Percentiles rank a stretch among this genome's conserved stretches.
phyloP scores from a whole-genome alignment of 2,888 invertebrate species.

The Drosophila recens region DNA sequence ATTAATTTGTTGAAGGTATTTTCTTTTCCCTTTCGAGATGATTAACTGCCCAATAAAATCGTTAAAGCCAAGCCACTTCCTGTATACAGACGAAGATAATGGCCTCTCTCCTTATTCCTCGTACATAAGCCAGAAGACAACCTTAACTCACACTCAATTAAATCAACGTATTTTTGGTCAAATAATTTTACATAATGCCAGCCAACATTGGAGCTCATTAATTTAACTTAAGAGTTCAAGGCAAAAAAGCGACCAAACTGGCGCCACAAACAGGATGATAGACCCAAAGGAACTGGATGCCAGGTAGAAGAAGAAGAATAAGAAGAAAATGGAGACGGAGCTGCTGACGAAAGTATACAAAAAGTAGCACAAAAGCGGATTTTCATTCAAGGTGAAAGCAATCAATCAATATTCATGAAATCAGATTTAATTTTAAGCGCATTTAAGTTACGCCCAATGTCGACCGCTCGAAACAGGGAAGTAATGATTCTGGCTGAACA shows the following conservation, averaged over 20 bases:
- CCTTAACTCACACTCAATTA: slow-evolving; percentile 72
- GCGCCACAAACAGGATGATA: slow-evolving; percentile 30
- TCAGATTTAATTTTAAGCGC: slow-evolving; percentile 81
- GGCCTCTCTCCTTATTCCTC: slow-evolving; percentile 16
- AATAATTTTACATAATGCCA: slow-evolving; percentile 76
- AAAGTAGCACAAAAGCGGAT: slow-evolving; percentile 79
- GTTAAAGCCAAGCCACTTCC: slow-evolving; percentile 51
- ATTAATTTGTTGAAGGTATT: slow-evolving; percentile 13
- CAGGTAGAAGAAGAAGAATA: slow-evolving; percentile 47
- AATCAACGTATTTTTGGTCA: slow-evolving; percentile 79
- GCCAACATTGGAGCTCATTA: slow-evolving; percentile 68
- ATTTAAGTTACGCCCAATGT: slow-evolving; percentile 68
- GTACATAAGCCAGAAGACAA: slow-evolving; percentile 38
- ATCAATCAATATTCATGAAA: slow-evolving; percentile 82
- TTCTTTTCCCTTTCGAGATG: slow-evolving; percentile 29
- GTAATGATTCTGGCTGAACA: slow-evolving; percentile 56
- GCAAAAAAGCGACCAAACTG: slow-evolving; percentile 32
- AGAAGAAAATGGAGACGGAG: background rate
- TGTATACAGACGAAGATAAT: slow-evolving; percentile 30
- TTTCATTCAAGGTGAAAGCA: slow-evolving; percentile 82
- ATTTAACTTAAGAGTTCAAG: slow-evolving; percentile 75
- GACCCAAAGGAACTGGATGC: slow-evolving; percentile 44
- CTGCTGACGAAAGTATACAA: slow-evolving; percentile 39
- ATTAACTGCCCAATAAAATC: slow-evolving; percentile 53
- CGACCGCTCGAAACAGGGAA: slow-evolving; percentile 16